These are phyloP conservation scores for Eira barbara DNA, from an alignment of 2,113 vertebrate genomes.

Conservation along the genomic window DNA sequence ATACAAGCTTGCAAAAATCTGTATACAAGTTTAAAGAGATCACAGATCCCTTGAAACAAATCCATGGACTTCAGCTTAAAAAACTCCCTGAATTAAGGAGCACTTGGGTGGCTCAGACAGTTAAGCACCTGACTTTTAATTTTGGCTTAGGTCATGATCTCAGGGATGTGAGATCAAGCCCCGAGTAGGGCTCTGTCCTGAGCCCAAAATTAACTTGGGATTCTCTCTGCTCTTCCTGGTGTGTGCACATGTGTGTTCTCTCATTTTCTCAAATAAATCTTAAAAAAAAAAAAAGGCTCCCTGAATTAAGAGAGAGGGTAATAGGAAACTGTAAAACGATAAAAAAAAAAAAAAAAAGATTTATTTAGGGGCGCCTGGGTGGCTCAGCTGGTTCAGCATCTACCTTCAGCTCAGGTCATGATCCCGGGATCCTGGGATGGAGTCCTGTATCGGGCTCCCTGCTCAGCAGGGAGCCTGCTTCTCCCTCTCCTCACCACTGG, in stretches of 20 bases:
- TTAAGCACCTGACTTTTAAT: background rate
- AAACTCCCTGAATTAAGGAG: background rate
- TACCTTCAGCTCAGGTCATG: too few relatives aligned
- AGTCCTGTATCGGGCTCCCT: too few relatives aligned
- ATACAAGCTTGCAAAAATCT: background rate
- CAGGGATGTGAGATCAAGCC: too few relatives aligned
- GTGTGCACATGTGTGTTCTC: too few relatives aligned
- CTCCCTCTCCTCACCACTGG: too few relatives aligned
- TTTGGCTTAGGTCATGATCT: background rate
- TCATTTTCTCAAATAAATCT: background rate
- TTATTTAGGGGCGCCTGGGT: too few relatives aligned
- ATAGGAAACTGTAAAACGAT: background rate
- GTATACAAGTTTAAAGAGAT: background rate
- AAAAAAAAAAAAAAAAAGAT: too few relatives aligned
- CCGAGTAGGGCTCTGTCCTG: too few relatives aligned
- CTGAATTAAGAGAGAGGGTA: background rate
- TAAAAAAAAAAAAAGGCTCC: background rate
- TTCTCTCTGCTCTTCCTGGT: background rate
- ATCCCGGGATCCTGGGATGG: too few relatives aligned
- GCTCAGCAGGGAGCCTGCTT: too few relatives aligned
- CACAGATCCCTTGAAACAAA: background rate
- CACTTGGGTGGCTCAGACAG: background rate
- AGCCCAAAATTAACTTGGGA: too few relatives aligned
- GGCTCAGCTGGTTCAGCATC: too few relatives aligned
- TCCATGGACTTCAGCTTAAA: background rate